Conservation (phyloP, 2,113 vertebrate species). For the Poeciliopsis retropinna region DNA sequence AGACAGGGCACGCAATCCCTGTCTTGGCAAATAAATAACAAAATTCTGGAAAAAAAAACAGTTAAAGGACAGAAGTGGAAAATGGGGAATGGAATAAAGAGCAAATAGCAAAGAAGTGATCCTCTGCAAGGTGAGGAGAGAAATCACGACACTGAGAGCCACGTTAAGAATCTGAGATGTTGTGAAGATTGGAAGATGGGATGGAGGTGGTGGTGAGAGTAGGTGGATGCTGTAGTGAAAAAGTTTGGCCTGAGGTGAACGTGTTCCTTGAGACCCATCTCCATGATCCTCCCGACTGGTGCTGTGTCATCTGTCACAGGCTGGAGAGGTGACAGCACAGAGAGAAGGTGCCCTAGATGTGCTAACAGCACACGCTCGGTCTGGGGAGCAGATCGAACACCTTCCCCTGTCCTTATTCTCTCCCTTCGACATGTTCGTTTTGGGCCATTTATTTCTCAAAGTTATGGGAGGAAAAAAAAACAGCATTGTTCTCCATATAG, state of each 20-base stretch:
- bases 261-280: conserved; percentile 56
- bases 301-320: conserved; percentile 76
- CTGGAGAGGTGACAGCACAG: conserved; percentile 65
- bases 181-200: conserved; percentile 29
- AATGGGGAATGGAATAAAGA: conserved; percentile 5
- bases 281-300: conserved; percentile 57
- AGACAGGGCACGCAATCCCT: conserved; percentile 41
- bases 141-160: conserved; percentile 28
- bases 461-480: conserved; percentile 20
- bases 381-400: conserved; percentile 26
- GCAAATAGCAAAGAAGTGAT: conserved; percentile 6
- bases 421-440: conserved; percentile 18
- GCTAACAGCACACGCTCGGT: conserved; percentile 33
- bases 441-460: conserved; percentile 50
- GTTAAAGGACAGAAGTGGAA: neutral
- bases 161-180: conserved; percentile 28
- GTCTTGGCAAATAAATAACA: neutral
- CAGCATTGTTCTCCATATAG: neutral
- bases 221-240: conserved; percentile 51
- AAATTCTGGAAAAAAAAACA: neutral
- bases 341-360: conserved; percentile 70
- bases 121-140: conserved; percentile 20
- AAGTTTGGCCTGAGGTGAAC: conserved; percentile 69
- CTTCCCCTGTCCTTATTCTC: neutral
- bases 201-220: conserved; percentile 10